phyloP scores from a whole-genome alignment of 2,113 vertebrate genomes.

The Indicator maculatus region DNA sequence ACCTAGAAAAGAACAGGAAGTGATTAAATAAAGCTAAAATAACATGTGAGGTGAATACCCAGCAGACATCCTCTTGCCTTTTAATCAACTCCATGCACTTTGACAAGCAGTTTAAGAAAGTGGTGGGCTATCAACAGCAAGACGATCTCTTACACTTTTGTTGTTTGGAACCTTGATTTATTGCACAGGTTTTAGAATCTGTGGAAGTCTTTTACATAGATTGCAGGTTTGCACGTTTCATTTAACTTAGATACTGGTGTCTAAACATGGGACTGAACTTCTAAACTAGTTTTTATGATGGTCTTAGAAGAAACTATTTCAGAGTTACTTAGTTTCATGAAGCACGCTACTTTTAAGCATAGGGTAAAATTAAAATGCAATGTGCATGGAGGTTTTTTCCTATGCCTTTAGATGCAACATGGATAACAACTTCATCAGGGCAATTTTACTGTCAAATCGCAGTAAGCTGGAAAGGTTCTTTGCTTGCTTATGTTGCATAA shows the following conservation, averaged over 20 bases:
- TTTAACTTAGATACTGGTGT: slow-evolving; percentile 33
- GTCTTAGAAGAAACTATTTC: not conserved
- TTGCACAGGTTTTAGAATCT: not conserved
- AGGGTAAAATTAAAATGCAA: slow-evolving; percentile 20
- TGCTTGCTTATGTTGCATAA: not conserved
- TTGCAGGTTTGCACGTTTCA: slow-evolving; percentile 20
- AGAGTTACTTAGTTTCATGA: not conserved
- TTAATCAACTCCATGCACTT: not conserved
- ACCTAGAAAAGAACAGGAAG: not conserved
- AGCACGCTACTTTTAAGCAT: not conserved
- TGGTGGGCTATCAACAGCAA: not conserved
- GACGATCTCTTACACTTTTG: not conserved
- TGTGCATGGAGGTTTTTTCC: too few relatives aligned
- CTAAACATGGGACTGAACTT: not conserved
- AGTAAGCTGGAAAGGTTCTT: not conserved
- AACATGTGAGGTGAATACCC: not conserved
- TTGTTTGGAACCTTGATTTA: not conserved
- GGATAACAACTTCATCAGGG: not conserved
- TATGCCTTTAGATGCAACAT: not conserved
- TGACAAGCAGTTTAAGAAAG: not conserved
- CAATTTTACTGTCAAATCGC: not conserved
- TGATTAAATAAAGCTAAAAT: not conserved
- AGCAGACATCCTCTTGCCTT: not conserved
- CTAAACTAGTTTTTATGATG: not conserved
- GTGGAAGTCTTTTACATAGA: not conserved